A percentile compares a stretch with the other conserved stretches of the same genome.
Conservation (phyloP, 1,140 invertebrate genomes). For the Heterodera schachtii region DNA sequence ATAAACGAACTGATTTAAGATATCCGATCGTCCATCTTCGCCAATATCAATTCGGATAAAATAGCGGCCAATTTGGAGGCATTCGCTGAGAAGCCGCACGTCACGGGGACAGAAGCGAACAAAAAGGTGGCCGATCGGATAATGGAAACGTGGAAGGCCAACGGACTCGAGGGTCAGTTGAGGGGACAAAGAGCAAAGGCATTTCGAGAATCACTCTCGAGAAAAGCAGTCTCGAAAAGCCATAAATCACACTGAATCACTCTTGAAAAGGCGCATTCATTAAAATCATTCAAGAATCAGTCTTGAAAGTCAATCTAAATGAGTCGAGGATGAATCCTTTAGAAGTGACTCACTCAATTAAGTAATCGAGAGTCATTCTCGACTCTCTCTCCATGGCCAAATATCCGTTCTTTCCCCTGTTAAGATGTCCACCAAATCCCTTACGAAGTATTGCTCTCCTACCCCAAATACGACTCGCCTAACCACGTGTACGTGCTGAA, state of each 20-base stretch:
- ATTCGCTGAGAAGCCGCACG: not conserved
- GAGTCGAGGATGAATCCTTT: too few species aligned
- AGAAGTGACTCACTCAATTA: too few species aligned
- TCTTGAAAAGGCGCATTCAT: too few species aligned
- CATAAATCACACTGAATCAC: too few species aligned
- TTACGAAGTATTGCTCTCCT: conserved; percentile 57
- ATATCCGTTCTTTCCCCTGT: not conserved
- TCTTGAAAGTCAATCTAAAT: too few species aligned
- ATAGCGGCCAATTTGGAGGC: conserved; percentile 4
- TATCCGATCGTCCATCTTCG: not conserved
- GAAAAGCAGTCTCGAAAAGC: too few species aligned
- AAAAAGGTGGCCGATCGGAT: conserved; percentile 58
- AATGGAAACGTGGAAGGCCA: conserved; percentile 46
- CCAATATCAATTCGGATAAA: not conserved
- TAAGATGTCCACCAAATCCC: conserved; percentile 57
- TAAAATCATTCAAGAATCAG: too few species aligned
- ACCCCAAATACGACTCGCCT: conserved; percentile 55
- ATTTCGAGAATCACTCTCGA: too few species aligned
- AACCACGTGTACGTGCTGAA: conserved; percentile 51
- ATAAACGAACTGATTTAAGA: not conserved
- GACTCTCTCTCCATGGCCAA: not conserved
- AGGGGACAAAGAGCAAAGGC: not conserved
- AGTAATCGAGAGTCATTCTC: too few species aligned
- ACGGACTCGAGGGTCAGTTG: conserved; percentile 55
- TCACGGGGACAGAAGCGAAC: conserved; percentile 51